Percentiles rank a stretch among this genome's conserved stretches.
Evolutionary conservation across 2,797 vertebrate genomes (phyloP).

Genomic region (Semaprochilodus insignis): DNA sequence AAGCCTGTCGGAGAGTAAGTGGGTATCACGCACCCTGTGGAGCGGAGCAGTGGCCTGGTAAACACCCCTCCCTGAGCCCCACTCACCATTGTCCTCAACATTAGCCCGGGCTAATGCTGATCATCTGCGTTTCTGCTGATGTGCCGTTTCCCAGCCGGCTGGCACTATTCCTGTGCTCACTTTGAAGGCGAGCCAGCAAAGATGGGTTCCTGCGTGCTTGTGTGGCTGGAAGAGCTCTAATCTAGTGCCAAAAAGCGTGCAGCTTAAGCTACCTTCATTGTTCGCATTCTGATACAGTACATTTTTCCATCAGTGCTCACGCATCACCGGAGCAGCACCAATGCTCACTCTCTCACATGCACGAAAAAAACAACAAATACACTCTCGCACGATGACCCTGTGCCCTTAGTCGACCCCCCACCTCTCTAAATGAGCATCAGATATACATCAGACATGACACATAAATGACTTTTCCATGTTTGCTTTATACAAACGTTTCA

Average conservation of each 20-base stretch:
- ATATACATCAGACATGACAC: conserved; percentile 19
- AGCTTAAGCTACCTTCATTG: conserved; percentile 26
- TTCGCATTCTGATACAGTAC: background rate
- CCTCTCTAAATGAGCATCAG: conserved; percentile 1
- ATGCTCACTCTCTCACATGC: conserved; percentile 34
- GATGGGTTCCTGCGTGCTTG: conserved; percentile 20
- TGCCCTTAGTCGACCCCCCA: background rate
- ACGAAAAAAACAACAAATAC: background rate
- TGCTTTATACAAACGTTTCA: conserved; percentile 31
- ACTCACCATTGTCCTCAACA: conserved; percentile 51
- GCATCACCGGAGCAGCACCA: background rate
- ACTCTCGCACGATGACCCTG: conserved; percentile 1
- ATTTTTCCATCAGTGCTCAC: conserved; percentile 11
- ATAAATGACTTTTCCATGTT: conserved; percentile 32
- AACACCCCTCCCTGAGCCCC: conserved; percentile 49
- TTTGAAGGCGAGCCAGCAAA: conserved; percentile 53
- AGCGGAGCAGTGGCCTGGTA: conserved; percentile 46
- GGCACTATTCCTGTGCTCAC: conserved; percentile 44
- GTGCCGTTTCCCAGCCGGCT: conserved; percentile 54
- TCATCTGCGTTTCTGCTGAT: conserved; percentile 58
- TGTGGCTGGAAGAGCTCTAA: conserved; percentile 28
- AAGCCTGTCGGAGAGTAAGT: conserved; percentile 59
- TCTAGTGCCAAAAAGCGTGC: background rate
- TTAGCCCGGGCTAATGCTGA: conserved; percentile 55
- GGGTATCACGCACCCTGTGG: conserved; percentile 54